These are phyloP conservation scores for Odocoileus virginianus DNA, from an alignment of 2,113 vertebrate genomes.

Conservation along the genomic window DNA sequence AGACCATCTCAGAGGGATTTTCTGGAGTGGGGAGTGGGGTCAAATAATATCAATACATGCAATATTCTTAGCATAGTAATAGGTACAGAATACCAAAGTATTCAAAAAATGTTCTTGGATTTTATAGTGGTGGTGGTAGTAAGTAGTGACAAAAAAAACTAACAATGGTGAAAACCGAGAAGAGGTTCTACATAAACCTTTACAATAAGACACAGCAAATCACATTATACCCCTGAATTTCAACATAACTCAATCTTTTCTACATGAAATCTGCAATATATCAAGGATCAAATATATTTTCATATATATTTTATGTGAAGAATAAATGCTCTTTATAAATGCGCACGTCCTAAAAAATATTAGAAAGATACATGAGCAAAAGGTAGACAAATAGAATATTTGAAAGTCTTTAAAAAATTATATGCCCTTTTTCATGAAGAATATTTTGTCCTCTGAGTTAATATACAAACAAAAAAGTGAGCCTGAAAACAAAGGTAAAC, in stretches of 20 bases:
- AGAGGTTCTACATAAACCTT: not conserved
- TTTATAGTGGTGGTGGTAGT: not conserved
- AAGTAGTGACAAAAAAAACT: not conserved
- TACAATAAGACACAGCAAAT: not conserved
- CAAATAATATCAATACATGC: not conserved
- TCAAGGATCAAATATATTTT: not conserved
- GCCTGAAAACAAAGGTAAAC: not conserved
- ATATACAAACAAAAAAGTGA: not conserved
- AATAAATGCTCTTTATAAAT: not conserved
- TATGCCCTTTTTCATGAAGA: not conserved
- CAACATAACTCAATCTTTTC: not conserved
- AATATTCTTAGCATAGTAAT: not conserved
- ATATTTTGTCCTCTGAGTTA: not conserved
- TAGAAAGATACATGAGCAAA: not conserved
- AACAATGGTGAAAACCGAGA: not conserved
- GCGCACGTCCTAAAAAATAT: not conserved
- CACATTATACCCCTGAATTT: not conserved
- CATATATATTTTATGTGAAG: conserved; percentile 2
- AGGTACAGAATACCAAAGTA: not conserved
- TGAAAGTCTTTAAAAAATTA: not conserved
- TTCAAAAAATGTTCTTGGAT: not conserved
- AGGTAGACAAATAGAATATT: not conserved
- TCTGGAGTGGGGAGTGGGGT: not conserved
- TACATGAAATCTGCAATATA: not conserved
- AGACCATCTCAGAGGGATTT: not conserved